Evolutionary conservation across 2,113 vertebrate species (phyloP).

Genomic region (Xiphorhynchus elegans): DNA sequence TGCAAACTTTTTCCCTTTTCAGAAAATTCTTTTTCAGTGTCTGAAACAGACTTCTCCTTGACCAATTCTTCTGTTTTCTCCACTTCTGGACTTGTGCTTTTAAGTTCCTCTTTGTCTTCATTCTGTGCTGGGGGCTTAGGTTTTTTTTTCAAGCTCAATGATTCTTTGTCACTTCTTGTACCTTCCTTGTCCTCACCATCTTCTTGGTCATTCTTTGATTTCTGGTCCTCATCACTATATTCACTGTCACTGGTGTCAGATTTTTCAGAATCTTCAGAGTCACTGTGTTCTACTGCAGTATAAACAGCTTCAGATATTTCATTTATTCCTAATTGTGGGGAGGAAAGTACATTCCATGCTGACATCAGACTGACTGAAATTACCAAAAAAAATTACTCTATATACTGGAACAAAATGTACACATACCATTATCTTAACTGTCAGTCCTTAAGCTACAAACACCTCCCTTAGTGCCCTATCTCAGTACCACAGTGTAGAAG

Average conservation of each 20-base stretch:
- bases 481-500: not conserved
- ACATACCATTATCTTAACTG: not conserved
- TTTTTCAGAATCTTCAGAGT: conserved; percentile 96
- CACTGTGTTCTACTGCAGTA: conserved; percentile 91
- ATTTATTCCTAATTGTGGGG: conserved; percentile 87
- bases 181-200: conserved; percentile 84
- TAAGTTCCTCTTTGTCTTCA: conserved; percentile 83
- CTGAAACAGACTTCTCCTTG: conserved; percentile 83
- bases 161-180: conserved; percentile 77
- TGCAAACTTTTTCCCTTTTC: conserved; percentile 84
- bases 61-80: conserved; percentile 74
- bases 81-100: conserved; percentile 56
- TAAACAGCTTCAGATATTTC: conserved; percentile 96
- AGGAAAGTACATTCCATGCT: conserved; percentile 49
- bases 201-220: conserved; percentile 84
- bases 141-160: conserved; percentile 78
- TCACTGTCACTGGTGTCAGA: conserved; percentile 95
- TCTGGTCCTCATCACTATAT: conserved; percentile 91
- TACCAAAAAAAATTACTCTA: not conserved
- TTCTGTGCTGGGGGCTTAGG: conserved; percentile 74
- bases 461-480: not conserved
- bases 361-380: conserved; percentile 6
- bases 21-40: conserved; percentile 81
- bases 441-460: not conserved
- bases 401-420: not conserved